Percentiles rank a stretch among this genome's conserved stretches.
phyloP scores from a whole-genome alignment of 2,888 invertebrate genomes.

The Salpingus planirostris region DNA sequence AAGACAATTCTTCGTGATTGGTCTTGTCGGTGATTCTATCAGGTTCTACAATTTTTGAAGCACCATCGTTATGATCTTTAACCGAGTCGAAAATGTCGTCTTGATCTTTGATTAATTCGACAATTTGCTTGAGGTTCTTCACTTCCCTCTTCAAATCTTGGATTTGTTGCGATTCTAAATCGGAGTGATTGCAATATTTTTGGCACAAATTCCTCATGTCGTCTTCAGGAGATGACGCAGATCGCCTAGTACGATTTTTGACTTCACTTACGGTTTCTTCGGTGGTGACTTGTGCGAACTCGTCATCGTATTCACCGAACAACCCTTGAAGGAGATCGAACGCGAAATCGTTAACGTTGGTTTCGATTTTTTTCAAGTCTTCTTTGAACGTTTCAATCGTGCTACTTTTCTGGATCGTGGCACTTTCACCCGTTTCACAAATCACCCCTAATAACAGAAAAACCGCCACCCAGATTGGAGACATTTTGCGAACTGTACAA shows the following conservation, averaged over 20 bases:
- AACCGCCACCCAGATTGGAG: no score
- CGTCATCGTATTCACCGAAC: slow-evolving; percentile 2
- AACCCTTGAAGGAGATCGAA: slow-evolving; percentile 7
- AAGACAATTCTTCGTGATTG: slow-evolving; percentile 15
- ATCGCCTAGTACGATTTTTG: no score
- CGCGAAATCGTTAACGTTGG: slow-evolving; percentile 8
- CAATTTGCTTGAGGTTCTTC: slow-evolving; percentile 29
- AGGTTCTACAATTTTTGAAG: slow-evolving; percentile 7
- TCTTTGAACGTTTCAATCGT: slow-evolving; percentile 5
- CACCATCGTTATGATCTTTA: slow-evolving; percentile 13
- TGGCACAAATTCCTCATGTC: no score
- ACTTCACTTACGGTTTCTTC: slow-evolving; percentile 6
- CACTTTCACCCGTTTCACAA: no score
- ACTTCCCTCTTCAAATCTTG: slow-evolving; percentile 30
- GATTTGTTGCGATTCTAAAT: no score
- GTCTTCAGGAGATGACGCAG: no score
- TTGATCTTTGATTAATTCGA: slow-evolving; percentile 32
- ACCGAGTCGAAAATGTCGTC: slow-evolving; percentile 27
- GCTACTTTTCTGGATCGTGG: slow-evolving; percentile 3
- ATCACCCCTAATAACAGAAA: no score
- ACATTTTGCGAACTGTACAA: no score
- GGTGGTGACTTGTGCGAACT: slow-evolving; percentile 2
- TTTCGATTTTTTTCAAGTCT: slow-evolving; percentile 7
- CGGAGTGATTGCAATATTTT: no score
- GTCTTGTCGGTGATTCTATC: not conserved